phyloP scores from a whole-genome alignment of 2,797 vertebrate species.

The Danio albolineatus region DNA sequence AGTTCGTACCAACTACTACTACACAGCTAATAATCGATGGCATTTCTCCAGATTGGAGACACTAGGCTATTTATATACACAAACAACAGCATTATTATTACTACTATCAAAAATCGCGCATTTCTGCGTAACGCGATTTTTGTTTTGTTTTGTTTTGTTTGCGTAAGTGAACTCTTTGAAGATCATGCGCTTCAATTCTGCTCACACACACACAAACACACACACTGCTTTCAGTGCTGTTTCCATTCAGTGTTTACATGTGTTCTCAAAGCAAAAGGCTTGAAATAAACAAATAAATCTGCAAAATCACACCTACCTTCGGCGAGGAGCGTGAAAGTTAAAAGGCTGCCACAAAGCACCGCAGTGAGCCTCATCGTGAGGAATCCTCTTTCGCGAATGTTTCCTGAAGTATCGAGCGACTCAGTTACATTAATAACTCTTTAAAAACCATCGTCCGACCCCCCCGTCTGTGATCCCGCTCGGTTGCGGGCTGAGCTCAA shows the following conservation, averaged over 20 bases:
- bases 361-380: slow-evolving; percentile 74
- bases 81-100: background rate
- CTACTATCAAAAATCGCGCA: too few relatives aligned
- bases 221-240: background rate
- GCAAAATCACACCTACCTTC: slow-evolving; percentile 71
- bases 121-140: background rate
- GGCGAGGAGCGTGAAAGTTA: slow-evolving; percentile 74
- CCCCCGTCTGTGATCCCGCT: slow-evolving; percentile 42
- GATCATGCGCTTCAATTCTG: slow-evolving; percentile 50
- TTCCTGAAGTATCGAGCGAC: slow-evolving; percentile 50
- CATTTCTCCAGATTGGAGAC: background rate
- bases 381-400: slow-evolving; percentile 64
- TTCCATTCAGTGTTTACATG: background rate
- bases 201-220: background rate
- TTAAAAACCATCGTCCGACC: slow-evolving; percentile 69
- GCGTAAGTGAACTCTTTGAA: slow-evolving; percentile 33
- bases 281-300: background rate
- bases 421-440: slow-evolving; percentile 58
- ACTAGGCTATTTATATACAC: background rate
- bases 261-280: background rate
- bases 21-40: background rate
- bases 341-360: slow-evolving; percentile 73
- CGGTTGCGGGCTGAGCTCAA: slow-evolving; percentile 51
- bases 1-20: background rate
- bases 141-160: slow-evolving; percentile 33